Conservation (phyloP, 2,113 vertebrate genomes). For the Mesembrinibis cayennensis region DNA sequence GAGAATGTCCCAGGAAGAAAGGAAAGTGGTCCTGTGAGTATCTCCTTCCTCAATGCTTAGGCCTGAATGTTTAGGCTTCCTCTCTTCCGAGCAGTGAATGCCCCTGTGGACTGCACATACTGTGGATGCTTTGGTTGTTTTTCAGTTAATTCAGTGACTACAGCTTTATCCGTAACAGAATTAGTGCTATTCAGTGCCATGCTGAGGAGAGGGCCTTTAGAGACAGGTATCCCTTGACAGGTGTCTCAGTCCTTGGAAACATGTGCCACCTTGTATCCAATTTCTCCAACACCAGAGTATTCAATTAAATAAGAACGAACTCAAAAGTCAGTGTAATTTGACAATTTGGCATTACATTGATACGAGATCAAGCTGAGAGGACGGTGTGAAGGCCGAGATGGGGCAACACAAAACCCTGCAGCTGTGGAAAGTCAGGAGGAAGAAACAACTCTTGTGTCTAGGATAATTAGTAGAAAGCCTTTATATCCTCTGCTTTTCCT, state of each 20-base stretch:
- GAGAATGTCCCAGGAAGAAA: background rate
- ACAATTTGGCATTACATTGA: background rate
- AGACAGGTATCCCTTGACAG: background rate
- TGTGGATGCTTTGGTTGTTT: background rate
- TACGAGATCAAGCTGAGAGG: background rate
- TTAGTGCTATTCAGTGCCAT: background rate
- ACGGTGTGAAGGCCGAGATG: background rate
- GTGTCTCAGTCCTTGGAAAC: background rate
- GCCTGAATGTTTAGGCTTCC: background rate
- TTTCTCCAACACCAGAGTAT: background rate
- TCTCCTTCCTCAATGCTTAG: background rate
- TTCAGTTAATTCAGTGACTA: background rate
- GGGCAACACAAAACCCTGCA: background rate
- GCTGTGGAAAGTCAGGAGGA: background rate
- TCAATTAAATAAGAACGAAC: background rate
- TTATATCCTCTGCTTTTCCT: background rate
- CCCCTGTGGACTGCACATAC: background rate
- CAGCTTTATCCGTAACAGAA: background rate
- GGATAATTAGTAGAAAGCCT: background rate
- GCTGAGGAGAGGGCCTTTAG: background rate
- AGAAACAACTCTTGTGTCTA: background rate
- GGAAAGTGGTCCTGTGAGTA: background rate
- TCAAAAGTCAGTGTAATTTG: background rate
- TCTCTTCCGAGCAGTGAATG: background rate
- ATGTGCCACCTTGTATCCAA: background rate